Evolutionary conservation across 2,888 invertebrate genomes (phyloP).

Genomic region (Drosophila diplacantha): DNA sequence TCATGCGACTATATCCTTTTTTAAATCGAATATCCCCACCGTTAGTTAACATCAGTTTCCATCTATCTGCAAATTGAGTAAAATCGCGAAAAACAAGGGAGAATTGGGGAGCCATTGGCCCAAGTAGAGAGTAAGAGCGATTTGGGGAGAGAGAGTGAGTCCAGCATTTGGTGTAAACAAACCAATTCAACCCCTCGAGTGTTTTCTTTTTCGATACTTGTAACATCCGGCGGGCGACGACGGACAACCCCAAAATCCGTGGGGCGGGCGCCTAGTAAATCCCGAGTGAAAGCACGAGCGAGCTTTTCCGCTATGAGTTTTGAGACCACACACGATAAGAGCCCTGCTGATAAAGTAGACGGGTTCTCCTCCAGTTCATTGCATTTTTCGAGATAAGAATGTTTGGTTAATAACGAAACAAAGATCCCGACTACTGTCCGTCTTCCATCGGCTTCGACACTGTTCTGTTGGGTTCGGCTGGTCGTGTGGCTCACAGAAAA

Average conservation of each 20-base stretch:
- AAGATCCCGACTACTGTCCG: background rate
- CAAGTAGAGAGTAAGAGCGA: slow-evolving; percentile 10
- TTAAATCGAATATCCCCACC: background rate
- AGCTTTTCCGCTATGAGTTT: slow-evolving; percentile 46
- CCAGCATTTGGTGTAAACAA: slow-evolving; percentile 65
- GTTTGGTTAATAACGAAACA: slow-evolving; percentile 14
- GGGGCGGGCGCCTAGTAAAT: slow-evolving; percentile 1
- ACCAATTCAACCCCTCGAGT: slow-evolving; percentile 72
- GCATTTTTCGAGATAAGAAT: slow-evolving; percentile 37
- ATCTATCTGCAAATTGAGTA: background rate
- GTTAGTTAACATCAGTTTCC: background rate
- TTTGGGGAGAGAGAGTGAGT: slow-evolving; percentile 17
- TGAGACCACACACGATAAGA: slow-evolving; percentile 57
- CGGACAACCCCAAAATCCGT: slow-evolving; percentile 59
- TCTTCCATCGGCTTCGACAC: slow-evolving; percentile 3
- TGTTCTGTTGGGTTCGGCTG: slow-evolving; percentile 5
- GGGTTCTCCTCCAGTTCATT: slow-evolving; percentile 2
- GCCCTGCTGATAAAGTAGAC: slow-evolving; percentile 48
- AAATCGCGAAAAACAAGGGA: slow-evolving; percentile 6
- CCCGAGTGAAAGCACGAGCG: slow-evolving; percentile 50
- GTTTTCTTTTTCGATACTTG: slow-evolving; percentile 58
- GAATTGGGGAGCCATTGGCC: slow-evolving; percentile 1
- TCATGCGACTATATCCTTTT: background rate
- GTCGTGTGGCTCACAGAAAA: slow-evolving; percentile 16
- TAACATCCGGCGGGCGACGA: slow-evolving; percentile 55